Evolutionary conservation across 2,113 vertebrate species (phyloP).

Genomic region (Athene noctua): DNA sequence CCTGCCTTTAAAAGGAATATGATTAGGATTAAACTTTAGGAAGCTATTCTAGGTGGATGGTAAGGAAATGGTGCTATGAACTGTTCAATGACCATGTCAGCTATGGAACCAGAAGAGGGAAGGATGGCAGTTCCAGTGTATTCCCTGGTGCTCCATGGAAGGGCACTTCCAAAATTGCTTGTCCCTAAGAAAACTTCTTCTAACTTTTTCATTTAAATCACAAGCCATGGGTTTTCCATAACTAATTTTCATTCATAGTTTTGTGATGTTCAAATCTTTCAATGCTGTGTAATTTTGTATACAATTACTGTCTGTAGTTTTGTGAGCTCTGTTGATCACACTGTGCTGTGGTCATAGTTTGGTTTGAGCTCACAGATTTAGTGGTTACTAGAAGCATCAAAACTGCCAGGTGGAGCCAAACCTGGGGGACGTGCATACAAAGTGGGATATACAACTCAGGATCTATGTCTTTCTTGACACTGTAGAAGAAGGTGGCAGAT

Average conservation of each 20-base stretch:
- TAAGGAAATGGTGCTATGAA: background rate
- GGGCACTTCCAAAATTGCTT: background rate
- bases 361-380: background rate
- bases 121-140: background rate
- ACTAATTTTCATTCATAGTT: background rate
- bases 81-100: background rate
- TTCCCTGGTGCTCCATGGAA: background rate
- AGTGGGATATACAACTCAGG: background rate
- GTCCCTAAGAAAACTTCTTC: background rate
- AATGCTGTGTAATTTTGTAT: background rate
- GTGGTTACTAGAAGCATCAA: background rate
- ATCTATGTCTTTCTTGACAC: background rate
- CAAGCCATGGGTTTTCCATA: background rate
- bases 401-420: background rate
- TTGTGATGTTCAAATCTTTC: background rate
- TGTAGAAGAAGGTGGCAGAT: background rate
- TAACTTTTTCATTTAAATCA: background rate
- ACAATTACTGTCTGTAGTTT: background rate
- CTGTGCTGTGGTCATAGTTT: background rate
- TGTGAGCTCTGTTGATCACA: background rate
- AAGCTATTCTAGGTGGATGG: background rate
- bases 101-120: background rate
- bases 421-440: background rate
- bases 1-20: background rate
- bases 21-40: background rate